Conservation (phyloP, 2,113 vertebrate species). For the Accipiter virgatus region DNA sequence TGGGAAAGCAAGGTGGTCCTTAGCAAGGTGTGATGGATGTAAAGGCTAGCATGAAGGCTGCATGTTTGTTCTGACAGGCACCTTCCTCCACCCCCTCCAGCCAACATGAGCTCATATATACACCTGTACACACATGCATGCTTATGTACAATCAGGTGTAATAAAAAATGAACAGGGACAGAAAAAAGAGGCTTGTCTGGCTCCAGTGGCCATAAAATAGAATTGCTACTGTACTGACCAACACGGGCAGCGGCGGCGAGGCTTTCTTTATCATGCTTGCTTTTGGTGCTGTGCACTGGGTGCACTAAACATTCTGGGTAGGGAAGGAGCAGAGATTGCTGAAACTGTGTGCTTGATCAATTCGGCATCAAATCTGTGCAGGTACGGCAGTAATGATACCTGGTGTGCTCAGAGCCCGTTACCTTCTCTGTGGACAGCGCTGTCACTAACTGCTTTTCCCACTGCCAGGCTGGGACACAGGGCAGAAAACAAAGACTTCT, state of each 20-base stretch:
- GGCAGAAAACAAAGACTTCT: neutral
- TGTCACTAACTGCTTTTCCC: neutral
- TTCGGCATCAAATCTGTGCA: neutral
- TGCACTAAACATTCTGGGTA: neutral
- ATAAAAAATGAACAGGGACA: neutral
- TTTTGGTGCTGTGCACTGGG: neutral
- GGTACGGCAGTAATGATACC: neutral
- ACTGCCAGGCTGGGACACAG: neutral
- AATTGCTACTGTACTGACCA: neutral
- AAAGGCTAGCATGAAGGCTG: neutral
- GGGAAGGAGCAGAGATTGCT: neutral
- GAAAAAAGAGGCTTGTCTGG: neutral
- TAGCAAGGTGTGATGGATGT: neutral
- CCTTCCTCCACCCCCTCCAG: neutral
- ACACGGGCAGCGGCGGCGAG: fast-evolving
- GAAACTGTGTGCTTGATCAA: neutral
- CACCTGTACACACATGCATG: neutral
- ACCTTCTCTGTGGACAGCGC: neutral
- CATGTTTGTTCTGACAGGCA: neutral
- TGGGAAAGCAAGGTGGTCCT: neutral
- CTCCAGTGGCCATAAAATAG: neutral
- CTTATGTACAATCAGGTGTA: neutral
- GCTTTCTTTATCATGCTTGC: neutral
- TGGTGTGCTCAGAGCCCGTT: neutral
- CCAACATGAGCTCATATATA: neutral